phyloP scores from a whole-genome alignment of 2,113 vertebrate genomes.

The Cyrtonyx montezumae region DNA sequence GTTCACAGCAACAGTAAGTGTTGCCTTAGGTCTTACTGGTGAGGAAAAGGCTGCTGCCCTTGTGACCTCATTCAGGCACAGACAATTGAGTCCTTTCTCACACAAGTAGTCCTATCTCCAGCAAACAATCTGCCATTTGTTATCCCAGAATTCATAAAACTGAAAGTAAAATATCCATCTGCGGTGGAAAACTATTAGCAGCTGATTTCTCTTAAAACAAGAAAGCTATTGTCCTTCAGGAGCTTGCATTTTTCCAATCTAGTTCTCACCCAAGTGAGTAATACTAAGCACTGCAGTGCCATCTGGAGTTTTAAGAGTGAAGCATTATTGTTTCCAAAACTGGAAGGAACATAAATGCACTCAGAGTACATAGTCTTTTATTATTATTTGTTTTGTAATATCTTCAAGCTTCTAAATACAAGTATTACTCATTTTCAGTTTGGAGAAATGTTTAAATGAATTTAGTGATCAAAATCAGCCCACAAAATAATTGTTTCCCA shows the following conservation, averaged over 20 bases:
- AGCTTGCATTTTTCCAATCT: background rate
- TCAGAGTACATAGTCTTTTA: fast-evolving
- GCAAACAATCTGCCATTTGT: conserved; percentile 32
- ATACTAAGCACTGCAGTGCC: conserved; percentile 23
- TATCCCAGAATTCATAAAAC: background rate
- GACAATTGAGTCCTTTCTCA: conserved; percentile 42
- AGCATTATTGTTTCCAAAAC: background rate
- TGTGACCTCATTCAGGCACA: background rate
- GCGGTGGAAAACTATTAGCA: conserved; percentile 24
- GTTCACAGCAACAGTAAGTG: background rate
- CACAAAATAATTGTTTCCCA: background rate
- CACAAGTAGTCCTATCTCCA: background rate
- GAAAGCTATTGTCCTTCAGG: conserved; percentile 24
- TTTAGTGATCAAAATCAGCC: background rate
- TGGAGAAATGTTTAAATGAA: background rate
- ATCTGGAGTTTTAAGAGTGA: conserved; percentile 21
- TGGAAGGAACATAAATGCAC: background rate
- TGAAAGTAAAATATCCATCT: conserved; percentile 45
- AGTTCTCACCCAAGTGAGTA: background rate
- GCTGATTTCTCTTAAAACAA: conserved; percentile 28
- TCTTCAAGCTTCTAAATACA: background rate
- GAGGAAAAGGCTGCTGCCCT: background rate
- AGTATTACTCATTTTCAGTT: background rate
- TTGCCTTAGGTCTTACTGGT: background rate
- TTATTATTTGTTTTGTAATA: background rate